Evolutionary conservation across 2,113 vertebrate species (phyloP).

Genomic region (Heptranchias perlo): DNA sequence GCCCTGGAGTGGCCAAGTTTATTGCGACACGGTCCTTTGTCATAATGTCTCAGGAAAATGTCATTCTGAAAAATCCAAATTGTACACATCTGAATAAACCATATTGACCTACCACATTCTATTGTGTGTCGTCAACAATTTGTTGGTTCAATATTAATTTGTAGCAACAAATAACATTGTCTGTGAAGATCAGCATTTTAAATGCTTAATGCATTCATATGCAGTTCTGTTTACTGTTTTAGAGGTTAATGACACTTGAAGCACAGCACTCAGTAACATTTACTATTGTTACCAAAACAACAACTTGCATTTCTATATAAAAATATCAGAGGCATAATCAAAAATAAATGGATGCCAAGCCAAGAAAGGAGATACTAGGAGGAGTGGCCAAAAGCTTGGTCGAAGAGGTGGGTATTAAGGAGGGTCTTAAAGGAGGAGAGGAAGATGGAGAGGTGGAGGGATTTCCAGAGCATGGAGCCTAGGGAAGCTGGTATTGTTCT

Average conservation of each 20-base stretch:
- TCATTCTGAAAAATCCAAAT: slow-evolving; percentile 72
- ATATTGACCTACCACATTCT: neutral
- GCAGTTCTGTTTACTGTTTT: neutral
- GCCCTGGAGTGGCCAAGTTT: slow-evolving; percentile 94
- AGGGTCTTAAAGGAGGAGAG: neutral
- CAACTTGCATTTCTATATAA: neutral
- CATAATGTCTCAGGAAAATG: slow-evolving; percentile 94
- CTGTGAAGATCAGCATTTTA: neutral
- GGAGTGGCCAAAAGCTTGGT: neutral
- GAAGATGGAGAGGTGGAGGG: neutral
- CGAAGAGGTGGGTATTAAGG: neutral
- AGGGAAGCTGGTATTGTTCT: neutral
- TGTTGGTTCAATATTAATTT: neutral
- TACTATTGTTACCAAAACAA: neutral
- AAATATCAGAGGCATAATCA: neutral
- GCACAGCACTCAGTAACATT: neutral
- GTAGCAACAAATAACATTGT: neutral
- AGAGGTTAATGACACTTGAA: neutral
- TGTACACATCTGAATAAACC: neutral
- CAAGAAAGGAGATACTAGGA: too few species aligned
- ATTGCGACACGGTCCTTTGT: slow-evolving; percentile 91
- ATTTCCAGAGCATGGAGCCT: neutral
- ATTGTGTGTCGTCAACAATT: neutral
- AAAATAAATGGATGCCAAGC: neutral
- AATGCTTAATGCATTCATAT: neutral